Evolutionary conservation across 2,797 vertebrate genomes (phyloP).

Genomic region (Labroides dimidiatus): DNA sequence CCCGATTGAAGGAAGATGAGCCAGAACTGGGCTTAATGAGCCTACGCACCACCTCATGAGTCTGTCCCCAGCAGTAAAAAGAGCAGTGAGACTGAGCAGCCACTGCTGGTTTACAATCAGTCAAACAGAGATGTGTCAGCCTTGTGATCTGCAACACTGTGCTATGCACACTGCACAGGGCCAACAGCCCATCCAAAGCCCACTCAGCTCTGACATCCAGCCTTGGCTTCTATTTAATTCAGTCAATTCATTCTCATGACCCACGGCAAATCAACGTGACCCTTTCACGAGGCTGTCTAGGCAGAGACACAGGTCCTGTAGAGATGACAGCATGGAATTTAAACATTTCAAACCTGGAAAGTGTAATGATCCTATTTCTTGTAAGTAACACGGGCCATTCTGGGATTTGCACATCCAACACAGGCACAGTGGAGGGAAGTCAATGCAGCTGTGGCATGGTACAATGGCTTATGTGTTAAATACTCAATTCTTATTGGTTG

Average conservation of each 20-base stretch:
- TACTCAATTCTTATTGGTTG: too few species aligned
- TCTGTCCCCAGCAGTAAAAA: conserved; percentile 77
- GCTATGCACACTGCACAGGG: conserved; percentile 57
- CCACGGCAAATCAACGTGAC: conserved; percentile 65
- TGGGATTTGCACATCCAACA: conserved; percentile 61
- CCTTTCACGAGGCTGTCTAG: conserved; percentile 62
- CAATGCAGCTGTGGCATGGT: conserved; percentile 55
- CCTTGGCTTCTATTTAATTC: conserved; percentile 54
- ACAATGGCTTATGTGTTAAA: conserved; percentile 32
- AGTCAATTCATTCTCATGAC: conserved; percentile 67
- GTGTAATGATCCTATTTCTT: conserved; percentile 60
- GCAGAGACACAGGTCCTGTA: conserved; percentile 58
- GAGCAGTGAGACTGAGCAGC: conserved; percentile 83
- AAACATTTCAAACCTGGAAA: conserved; percentile 76
- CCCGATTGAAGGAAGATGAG: conserved; percentile 75
- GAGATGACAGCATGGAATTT: conserved; percentile 74
- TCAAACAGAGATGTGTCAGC: conserved; percentile 81
- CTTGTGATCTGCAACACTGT: conserved; percentile 58
- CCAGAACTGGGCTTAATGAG: conserved; percentile 59
- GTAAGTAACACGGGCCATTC: conserved; percentile 57
- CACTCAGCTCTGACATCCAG: conserved; percentile 49
- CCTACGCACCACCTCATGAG: conserved; percentile 66
- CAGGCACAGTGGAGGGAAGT: conserved; percentile 35
- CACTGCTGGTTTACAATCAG: conserved; percentile 84
- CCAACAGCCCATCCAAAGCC: conserved; percentile 36